Evolutionary conservation across 2,113 vertebrate genomes (phyloP), one percentile per base, ranked within the genome.

Genomic region (Seriola rivoliana): DNA sequence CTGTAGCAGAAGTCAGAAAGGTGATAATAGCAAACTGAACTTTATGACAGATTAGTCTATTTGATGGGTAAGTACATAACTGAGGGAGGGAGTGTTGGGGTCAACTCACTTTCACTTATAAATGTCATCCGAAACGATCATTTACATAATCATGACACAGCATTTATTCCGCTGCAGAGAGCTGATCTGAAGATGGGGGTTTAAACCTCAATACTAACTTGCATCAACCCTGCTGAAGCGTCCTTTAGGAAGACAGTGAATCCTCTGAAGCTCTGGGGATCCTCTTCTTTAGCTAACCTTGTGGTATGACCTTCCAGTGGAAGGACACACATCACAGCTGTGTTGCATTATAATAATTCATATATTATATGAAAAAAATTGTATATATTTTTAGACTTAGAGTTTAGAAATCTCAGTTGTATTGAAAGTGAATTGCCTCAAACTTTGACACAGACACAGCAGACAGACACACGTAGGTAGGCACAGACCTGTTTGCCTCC

Each of bases 401-500:
- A 36, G 29, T 34, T 38, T 57, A 36, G 8, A 57, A 48, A 25
- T 73, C 1, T 65, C 1, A 48, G 9, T 7, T 46, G 48, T 65
- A 36, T 16, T 81, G 75, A 84, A 87, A 85, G 74, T 82, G 66
- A 64, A 85, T 40, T 86, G 55, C 25, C 64, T 25, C 75, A 48
- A 63, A 75, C 54, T 13, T 34, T 16, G 1, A 65, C n/a, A 68
- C 59, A 75, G 23, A 64, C 65, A 80, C 4, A 44, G 40, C 6
- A 46, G 29, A 25, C 32, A 77, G 13, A 78, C 4, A 62, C 23
- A 66, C 3, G 11, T 8, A 13, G 5, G 36, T 29, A 46, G 36
- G 38, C 14, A 89, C 92, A 89, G 44, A 99, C 98, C 97, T 99
- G 97, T 92, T 99, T 99, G 36, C 98, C 98, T 59, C 98, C 98